A percentile compares a stretch with the other conserved stretches of the same genome.
Conservation (phyloP, 1,140 invertebrate genomes). For the Dermatophagoides farinae region DNA sequence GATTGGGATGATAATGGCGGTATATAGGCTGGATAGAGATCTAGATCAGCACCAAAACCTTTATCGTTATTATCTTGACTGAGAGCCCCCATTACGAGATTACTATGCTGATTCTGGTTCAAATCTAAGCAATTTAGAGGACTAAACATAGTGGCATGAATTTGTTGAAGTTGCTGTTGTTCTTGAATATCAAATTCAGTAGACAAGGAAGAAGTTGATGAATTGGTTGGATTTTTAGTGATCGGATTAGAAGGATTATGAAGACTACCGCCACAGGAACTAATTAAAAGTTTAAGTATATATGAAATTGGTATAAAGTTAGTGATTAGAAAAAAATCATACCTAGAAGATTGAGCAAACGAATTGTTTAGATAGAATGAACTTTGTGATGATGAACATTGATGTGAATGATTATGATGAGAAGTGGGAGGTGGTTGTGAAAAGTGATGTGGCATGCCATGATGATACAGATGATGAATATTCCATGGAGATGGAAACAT, state of each 20-base stretch:
- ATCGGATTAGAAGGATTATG: too few relatives aligned
- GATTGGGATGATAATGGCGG: not conserved
- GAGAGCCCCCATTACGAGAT: not conserved
- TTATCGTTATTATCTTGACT: not conserved
- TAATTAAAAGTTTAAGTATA: too few relatives aligned
- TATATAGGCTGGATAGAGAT: not conserved
- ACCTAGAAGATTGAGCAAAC: not conserved
- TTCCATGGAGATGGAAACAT: not conserved
- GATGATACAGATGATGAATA: not conserved
- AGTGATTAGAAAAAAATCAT: too few relatives aligned
- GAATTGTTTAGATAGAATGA: not conserved
- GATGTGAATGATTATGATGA: not conserved
- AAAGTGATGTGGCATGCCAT: not conserved
- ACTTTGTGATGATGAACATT: not conserved
- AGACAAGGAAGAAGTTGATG: too few relatives aligned
- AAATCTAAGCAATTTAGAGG: not conserved
- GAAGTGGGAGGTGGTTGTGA: not conserved
- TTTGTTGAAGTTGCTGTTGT: too few relatives aligned
- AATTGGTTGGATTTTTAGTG: too few relatives aligned
- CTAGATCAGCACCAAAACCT: not conserved
- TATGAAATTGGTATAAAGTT: too few relatives aligned
- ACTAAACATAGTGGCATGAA: too few relatives aligned
- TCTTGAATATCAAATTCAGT: too few relatives aligned
- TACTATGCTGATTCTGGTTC: not conserved
- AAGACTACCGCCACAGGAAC: too few relatives aligned